Conservation (phyloP, 2,888 invertebrate species). For the Drosophila neonasuta region DNA sequence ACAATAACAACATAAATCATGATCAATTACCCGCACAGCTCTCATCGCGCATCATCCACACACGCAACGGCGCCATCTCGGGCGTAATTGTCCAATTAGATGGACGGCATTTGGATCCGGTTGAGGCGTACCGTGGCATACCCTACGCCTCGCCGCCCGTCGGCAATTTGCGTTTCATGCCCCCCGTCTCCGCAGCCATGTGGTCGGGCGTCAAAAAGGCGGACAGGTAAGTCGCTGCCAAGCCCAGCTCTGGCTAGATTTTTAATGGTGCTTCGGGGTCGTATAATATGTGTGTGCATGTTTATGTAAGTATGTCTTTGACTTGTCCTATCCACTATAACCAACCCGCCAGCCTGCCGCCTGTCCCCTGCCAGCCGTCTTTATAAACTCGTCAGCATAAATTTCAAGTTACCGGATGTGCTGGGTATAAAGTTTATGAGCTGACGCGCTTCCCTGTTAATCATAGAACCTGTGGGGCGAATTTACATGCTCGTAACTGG, state of each 20-base stretch:
- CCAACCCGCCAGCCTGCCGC: neutral
- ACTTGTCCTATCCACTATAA: constrained; percentile 5
- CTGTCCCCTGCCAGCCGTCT: constrained; percentile 8
- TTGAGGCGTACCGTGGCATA: constrained; percentile 95
- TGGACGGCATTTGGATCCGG: constrained; percentile 91
- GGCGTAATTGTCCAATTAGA: constrained; percentile 93
- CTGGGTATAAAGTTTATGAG: constrained; percentile 37
- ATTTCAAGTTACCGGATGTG: constrained; percentile 38
- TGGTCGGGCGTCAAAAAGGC: constrained; percentile 95
- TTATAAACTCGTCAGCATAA: constrained; percentile 43
- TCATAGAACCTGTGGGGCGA: constrained; percentile 43
- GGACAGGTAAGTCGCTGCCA: constrained; percentile 84
- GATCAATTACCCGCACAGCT: constrained; percentile 83
- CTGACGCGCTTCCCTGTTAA: constrained; percentile 46
- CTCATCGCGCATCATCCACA: constrained; percentile 92
- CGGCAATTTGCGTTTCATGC: constrained; percentile 96
- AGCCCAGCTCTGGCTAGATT: constrained; percentile 15
- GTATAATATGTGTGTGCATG: constrained; percentile 10
- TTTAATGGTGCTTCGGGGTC: constrained; percentile 16
- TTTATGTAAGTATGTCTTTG: constrained; percentile 7
- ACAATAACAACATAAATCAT: constrained; percentile 76
- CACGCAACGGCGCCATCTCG: constrained; percentile 93
- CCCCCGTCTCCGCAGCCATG: constrained; percentile 95
- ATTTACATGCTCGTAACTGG: constrained; percentile 14
- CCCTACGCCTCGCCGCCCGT: constrained; percentile 97